Conservation (phyloP, 2,888 invertebrate species). For the Schrankia costaestrigalis region DNA sequence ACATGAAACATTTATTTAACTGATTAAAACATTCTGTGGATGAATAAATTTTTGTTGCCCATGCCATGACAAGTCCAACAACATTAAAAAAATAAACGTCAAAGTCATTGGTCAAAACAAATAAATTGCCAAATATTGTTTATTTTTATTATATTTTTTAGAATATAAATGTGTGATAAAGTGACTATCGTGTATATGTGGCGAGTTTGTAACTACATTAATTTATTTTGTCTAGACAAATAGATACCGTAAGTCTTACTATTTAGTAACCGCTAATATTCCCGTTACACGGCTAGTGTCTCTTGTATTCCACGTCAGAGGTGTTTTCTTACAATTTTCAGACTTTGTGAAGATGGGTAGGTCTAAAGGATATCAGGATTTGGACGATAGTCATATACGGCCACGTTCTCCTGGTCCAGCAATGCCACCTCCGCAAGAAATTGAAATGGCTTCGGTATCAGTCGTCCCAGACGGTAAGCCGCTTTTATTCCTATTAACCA, state of each 20-base stretch:
- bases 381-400: constrained; percentile 73
- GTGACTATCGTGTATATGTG: constrained; percentile 6
- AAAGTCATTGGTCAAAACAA: constrained; percentile 27
- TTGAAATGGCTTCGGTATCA: constrained; percentile 89
- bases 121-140: constrained; percentile 9
- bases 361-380: constrained; percentile 82
- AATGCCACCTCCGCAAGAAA: constrained; percentile 83
- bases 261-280: constrained; percentile 25
- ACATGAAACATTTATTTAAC: no score
- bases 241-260: constrained; percentile 11
- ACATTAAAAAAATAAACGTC: constrained; percentile 3
- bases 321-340: constrained; percentile 23
- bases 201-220: neutral
- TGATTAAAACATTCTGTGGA: no score
- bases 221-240: constrained; percentile 1
- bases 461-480: constrained; percentile 88
- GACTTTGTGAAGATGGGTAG: constrained; percentile 64
- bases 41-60: no score
- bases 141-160: constrained; percentile 11
- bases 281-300: constrained; percentile 51
- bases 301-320: constrained; percentile 57
- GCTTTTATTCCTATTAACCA: neutral
- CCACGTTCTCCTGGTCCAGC: constrained; percentile 54
- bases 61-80: neutral
- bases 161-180: constrained; percentile 12